Conservation (phyloP, 2,797 vertebrate species). For the Antennarius maculatus region DNA sequence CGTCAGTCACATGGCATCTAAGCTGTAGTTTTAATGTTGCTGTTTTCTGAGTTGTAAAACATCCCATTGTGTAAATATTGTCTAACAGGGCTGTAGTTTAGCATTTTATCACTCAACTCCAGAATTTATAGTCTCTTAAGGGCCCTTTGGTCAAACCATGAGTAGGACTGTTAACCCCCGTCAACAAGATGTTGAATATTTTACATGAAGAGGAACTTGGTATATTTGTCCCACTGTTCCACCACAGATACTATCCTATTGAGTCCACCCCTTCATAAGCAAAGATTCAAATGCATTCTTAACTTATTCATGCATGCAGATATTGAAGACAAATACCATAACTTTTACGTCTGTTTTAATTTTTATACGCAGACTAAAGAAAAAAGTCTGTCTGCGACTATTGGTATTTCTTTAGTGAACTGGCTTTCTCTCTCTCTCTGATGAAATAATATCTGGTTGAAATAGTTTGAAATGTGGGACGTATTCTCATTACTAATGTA, state of each 20-base stretch:
- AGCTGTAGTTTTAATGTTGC: neutral
- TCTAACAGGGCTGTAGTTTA: neutral
- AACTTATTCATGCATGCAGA: constrained; percentile 68
- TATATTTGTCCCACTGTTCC: constrained; percentile 35
- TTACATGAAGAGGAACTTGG: constrained; percentile 22
- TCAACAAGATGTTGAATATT: constrained; percentile 26
- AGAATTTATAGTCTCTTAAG: neutral
- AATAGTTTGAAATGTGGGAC: constrained; percentile 27
- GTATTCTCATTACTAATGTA: constrained; percentile 32
- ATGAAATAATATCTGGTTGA: constrained; percentile 9
- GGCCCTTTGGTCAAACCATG: constrained; percentile 32
- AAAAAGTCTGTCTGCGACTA: constrained; percentile 22
- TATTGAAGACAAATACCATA: constrained; percentile 68
- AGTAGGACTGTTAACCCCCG: constrained; percentile 30
- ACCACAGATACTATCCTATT: constrained; percentile 15
- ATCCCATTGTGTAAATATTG: neutral
- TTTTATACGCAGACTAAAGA: constrained; percentile 30
- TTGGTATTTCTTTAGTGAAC: constrained; percentile 12
- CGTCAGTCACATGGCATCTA: neutral
- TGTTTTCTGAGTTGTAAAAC: constrained; percentile 23
- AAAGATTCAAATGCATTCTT: constrained; percentile 71
- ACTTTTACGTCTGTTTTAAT: constrained; percentile 54
- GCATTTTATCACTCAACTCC: too few relatives aligned
- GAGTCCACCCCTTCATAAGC: constrained; percentile 42
- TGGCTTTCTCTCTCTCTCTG: constrained; percentile 13